Base-by-base conservation (phyloP, 2,113 vertebrate genomes). In the Malaclemys terrapin region DNA sequence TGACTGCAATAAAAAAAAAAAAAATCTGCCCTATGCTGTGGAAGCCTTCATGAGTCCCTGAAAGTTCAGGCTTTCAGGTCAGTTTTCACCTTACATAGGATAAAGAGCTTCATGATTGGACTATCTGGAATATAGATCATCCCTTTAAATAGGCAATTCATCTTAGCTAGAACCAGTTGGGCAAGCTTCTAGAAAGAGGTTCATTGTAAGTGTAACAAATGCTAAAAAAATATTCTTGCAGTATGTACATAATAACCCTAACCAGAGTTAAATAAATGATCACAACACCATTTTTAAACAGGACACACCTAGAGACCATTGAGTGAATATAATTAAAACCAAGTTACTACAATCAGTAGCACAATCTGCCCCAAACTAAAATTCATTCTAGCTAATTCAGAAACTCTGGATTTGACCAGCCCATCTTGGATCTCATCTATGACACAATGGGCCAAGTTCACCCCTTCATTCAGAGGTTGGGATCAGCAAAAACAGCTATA, bases 271-370 rank as follows among this genome's bases (percentile, higher is more conserved):
- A 97, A 91, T 95, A 96, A 94, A 93, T 96, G 62, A 91, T 42
- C 19, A 65, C 87, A 95, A 57, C 20, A 12, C 20, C 4, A 57
- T 90, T 90, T 96, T 96, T 94, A 96, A 95, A 89, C 93, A 79
- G 83, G 90, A 94, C 52, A 91, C 89, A 91, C 76, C 7, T 91
- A 90, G 78, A 93, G 94, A 96, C 86, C 93, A 95, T 92, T 94
- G 92, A 93, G 90, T 90, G 90, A 93, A 93, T 91, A 95, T 96
- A 92, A 95, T 94, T 95, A 95, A 97, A 97, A 95, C 59, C 90
- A 95, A 96, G 94, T 94, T 95, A 93, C 94, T 94, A 93, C 38
- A 96, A 94, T 96, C 93, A 0, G 94, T 95, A 93, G 53, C 89
- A 82, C 87, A 96, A 95, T 94, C 93, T 93, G 93, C 59, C 35